Percentiles rank a stretch among this genome's conserved stretches.
phyloP scores from a whole-genome alignment of 2,888 invertebrate genomes.

The Rhynchonema sp. region DNA sequence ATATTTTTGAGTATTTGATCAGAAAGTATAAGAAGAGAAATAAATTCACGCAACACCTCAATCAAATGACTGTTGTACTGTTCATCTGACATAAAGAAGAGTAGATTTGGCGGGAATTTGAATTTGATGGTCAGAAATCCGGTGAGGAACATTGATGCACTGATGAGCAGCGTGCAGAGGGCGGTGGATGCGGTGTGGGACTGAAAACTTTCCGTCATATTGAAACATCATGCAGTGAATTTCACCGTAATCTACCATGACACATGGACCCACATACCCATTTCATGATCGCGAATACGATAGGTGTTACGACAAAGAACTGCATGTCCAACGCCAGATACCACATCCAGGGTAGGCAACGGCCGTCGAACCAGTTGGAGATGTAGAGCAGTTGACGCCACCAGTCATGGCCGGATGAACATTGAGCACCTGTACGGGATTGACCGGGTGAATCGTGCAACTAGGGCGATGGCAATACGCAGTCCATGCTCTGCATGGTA shows the following conservation, averaged over 20 bases:
- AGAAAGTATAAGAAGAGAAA: too few species aligned
- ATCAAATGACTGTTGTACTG: not conserved
- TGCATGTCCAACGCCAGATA: constrained; percentile 16
- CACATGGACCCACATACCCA: not conserved
- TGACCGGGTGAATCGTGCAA: not conserved
- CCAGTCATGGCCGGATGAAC: constrained; percentile 4
- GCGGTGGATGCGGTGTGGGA: not conserved
- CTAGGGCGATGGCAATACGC: not conserved
- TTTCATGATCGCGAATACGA: not conserved
- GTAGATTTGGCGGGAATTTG: constrained; percentile 1
- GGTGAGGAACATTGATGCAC: not conserved
- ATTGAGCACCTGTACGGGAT: not conserved
- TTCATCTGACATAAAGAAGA: constrained; percentile 2
- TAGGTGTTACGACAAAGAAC: constrained; percentile 11
- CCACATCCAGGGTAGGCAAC: constrained; percentile 19
- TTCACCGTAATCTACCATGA: not conserved
- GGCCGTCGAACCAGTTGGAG: constrained; percentile 13
- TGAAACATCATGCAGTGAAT: not conserved
- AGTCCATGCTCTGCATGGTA: not conserved
- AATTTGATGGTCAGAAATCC: not conserved
- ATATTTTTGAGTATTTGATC: too few species aligned
- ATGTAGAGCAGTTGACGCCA: constrained; percentile 14
- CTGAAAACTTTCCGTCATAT: not conserved
- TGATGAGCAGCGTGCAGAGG: not conserved
- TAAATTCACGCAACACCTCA: too few species aligned